Conservation (phyloP, 2,797 vertebrate species). For the Taeniopygia guttata region DNA sequence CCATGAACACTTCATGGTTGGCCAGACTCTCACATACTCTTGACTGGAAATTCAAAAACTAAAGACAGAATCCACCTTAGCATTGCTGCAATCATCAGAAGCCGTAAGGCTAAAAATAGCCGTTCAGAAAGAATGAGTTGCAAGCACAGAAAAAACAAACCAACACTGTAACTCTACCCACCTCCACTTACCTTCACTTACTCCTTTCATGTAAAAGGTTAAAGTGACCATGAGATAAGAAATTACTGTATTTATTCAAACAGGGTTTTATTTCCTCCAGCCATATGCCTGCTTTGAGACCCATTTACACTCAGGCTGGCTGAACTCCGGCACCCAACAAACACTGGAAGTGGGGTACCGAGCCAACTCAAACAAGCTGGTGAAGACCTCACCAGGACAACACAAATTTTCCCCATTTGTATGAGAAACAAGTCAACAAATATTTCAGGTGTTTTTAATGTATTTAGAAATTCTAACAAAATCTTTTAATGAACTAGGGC, state of each 20-base stretch:
- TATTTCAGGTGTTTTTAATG: neutral
- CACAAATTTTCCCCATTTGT: neutral
- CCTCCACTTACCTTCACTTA: constrained; percentile 74
- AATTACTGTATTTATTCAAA: constrained; percentile 14
- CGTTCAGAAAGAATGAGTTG: neutral
- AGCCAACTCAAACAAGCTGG: neutral
- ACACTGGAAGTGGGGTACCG: neutral
- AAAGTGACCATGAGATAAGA: constrained; percentile 44
- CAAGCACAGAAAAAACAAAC: neutral
- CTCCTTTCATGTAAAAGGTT: constrained; percentile 59
- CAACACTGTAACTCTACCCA: neutral
- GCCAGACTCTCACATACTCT: neutral
- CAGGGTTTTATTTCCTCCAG: neutral
- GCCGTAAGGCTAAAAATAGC: neutral
- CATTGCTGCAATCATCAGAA: neutral
- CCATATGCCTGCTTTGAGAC: neutral
- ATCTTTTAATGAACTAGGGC: neutral
- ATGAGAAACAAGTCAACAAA: neutral
- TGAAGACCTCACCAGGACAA: neutral
- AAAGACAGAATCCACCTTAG: neutral
- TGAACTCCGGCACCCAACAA: neutral
- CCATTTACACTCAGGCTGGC: neutral
- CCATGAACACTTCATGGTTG: neutral
- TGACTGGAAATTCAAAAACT: neutral
- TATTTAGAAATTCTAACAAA: neutral